Conservation (phyloP, 2,888 invertebrate genomes). For the Cerastis rubricosa region DNA sequence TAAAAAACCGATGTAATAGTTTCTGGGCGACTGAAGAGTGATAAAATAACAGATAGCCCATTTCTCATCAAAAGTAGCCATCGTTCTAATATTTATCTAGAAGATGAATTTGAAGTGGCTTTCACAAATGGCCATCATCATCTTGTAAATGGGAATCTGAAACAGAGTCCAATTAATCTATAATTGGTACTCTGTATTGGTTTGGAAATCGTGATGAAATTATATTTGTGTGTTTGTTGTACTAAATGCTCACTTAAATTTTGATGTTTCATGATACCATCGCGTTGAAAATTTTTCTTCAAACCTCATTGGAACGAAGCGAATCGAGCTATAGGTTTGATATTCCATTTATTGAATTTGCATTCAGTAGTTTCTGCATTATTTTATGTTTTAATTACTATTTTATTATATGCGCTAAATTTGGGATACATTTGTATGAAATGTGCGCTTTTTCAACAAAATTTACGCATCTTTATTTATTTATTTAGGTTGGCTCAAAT, state of each 20-base stretch:
- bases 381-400: constrained; percentile 70
- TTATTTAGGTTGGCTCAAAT: constrained; percentile 24
- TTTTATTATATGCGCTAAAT: constrained; percentile 66
- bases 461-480: constrained; percentile 29
- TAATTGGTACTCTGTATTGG: constrained; percentile 49
- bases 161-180: constrained; percentile 49
- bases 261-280: constrained; percentile 89
- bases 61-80: neutral
- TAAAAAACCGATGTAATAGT: neutral
- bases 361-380: constrained; percentile 83
- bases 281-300: constrained; percentile 84
- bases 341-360: constrained; percentile 86
- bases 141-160: constrained; percentile 47
- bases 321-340: constrained; percentile 90
- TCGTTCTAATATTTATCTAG: constrained; percentile 25
- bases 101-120: constrained; percentile 44
- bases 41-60: neutral
- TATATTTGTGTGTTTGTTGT: constrained; percentile 55
- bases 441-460: constrained; percentile 59
- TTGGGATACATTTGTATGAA: constrained; percentile 49
- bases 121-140: constrained; percentile 20
- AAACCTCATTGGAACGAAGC: constrained; percentile 85
- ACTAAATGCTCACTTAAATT: constrained; percentile 82
- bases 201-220: constrained; percentile 35
- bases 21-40: neutral